These are phyloP conservation scores for Gavia stellata DNA, from an alignment of 2,113 vertebrate species.

Conservation along the genomic window DNA sequence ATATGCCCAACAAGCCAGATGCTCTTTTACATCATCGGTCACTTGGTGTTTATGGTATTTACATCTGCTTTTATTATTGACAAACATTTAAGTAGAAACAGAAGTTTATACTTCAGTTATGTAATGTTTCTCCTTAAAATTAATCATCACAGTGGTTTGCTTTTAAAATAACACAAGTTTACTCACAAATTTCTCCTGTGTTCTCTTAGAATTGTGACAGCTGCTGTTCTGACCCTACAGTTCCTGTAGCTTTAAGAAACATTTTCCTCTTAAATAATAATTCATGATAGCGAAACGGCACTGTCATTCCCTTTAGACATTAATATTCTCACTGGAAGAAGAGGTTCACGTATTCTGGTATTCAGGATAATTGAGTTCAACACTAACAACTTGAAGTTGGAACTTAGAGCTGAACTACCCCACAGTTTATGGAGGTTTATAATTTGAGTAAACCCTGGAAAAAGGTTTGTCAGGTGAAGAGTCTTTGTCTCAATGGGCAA, in stretches of 20 bases:
- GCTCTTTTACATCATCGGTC: background rate
- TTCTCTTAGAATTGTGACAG: background rate
- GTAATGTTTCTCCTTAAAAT: background rate
- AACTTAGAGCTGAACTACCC: background rate
- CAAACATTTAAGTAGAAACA: background rate
- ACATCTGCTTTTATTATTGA: background rate
- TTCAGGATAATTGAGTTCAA: background rate
- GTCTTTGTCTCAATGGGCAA: background rate
- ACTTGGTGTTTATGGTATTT: background rate
- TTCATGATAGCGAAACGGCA: background rate
- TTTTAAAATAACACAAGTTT: background rate
- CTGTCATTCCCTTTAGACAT: background rate
- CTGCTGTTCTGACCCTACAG: background rate
- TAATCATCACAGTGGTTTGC: background rate
- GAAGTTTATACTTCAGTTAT: background rate
- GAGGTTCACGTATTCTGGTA: background rate
- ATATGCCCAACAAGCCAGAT: background rate
- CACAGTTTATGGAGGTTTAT: background rate
- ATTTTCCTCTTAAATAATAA: background rate
- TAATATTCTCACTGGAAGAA: background rate
- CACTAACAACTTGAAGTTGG: background rate
- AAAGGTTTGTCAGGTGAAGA: background rate
- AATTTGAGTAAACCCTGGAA: background rate
- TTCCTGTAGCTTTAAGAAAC: background rate
- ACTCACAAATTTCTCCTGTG: background rate